A percentile compares a stretch with the other conserved stretches of the same genome.
phyloP scores from a whole-genome alignment of 1,140 invertebrate species.

The Trachymyrmex cornetzi region DNA sequence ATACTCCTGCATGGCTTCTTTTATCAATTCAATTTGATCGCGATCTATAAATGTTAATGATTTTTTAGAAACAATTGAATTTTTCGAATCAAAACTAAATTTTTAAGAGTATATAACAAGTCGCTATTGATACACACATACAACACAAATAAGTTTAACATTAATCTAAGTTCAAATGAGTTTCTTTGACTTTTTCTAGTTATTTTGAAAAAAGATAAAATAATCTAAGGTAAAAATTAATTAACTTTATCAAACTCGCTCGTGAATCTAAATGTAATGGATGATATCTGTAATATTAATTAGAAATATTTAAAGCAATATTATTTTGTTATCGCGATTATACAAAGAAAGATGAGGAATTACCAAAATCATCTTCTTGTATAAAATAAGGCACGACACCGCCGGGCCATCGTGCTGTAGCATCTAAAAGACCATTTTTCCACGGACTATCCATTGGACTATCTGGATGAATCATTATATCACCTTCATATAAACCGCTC shows the following conservation, averaged over 20 bases:
- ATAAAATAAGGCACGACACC: conserved; percentile 90
- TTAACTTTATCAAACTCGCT: not conserved
- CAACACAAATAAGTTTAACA: not conserved
- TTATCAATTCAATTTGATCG: conserved; percentile 85
- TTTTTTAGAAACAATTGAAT: conserved; percentile 12
- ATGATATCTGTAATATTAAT: conserved; percentile 1
- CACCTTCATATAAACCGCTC: conserved; percentile 88
- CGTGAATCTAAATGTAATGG: not conserved
- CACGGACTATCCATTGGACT: conserved; percentile 48
- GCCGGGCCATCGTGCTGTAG: conserved; percentile 88
- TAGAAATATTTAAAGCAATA: not conserved
- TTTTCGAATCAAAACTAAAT: not conserved
- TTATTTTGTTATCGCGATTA: not conserved
- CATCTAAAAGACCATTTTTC: conserved; percentile 89
- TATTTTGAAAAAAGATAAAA: not conserved
- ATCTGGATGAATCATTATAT: conserved; percentile 87
- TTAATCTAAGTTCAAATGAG: not conserved
- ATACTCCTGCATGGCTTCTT: conserved; percentile 87
- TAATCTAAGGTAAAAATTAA: conserved; percentile 2
- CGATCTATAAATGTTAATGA: conserved; percentile 79
- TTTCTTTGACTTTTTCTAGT: not conserved
- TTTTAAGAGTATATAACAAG: not conserved
- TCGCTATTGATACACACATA: not conserved
- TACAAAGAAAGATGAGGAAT: not conserved
- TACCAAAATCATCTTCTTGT: conserved; percentile 89